Base-by-base conservation (phyloP, 1,140 invertebrate genomes). In the Linepithema humile region DNA sequence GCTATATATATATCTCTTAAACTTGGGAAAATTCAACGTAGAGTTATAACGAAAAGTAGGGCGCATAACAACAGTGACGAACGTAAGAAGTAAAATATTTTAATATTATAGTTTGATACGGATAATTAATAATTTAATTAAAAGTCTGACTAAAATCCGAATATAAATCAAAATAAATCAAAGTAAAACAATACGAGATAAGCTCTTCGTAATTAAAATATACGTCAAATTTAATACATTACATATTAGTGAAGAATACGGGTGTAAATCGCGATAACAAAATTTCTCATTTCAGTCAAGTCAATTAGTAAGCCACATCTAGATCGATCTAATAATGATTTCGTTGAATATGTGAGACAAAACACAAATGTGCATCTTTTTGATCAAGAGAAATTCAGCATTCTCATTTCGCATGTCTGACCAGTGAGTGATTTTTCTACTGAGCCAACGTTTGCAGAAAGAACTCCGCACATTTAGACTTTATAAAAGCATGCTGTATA, bases 281-380 rank as follows among this genome's bases (percentile, higher is more conserved):
- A 78, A n/a, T 20, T 43, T 40, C 35, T 69, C 45, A 35, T 29
- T 70, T 55, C n/a, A 10, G n/a, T 43, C 48, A 43, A 78, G 17
- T 4, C 23, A 78, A 70, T 78, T 32, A 9, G 9, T 40, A 69
- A 75, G 43, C 57, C 35, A 43, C n/a, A 55, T 69, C 26, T 55
- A 26, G 10, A 12, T 32, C 9, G 55, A 67, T 78, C 40, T 35
- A 65, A 64, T 69, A 55, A 78, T 67, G 23, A 55, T 78, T 69
- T 55, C 7, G 35, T 70, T 20, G 40, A 45, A 80, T 55, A 23
- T 64, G 3, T 17, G 40, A 74, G 15, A 4, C 17, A 50, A 53
- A 80, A n/a, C 60, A 38, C 12, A 67, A 7, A 1, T 43, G 20
- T 29, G 40, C 38, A 0, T 59, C 35, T 55, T 72, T 38, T 38